phyloP scores from a whole-genome alignment of 2,888 invertebrate genomes.

The Agelastica alni region DNA sequence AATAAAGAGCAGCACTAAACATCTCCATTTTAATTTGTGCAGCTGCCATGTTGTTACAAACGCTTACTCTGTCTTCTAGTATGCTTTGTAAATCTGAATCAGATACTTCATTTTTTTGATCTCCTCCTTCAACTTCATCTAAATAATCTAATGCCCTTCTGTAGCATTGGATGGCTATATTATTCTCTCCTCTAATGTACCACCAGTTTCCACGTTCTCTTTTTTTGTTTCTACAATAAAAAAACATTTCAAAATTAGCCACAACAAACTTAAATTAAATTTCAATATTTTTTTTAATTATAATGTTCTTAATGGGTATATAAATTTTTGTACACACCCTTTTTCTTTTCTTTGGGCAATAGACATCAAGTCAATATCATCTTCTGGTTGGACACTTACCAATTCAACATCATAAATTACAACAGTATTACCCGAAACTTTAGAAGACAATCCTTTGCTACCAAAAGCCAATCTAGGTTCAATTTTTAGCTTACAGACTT shows the following conservation, averaged over 20 bases:
- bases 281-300: not conserved
- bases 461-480: constrained; percentile 85
- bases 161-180: constrained; percentile 84
- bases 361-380: constrained; percentile 68
- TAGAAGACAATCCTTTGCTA: constrained; percentile 68
- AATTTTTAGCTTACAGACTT: constrained; percentile 73
- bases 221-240: constrained; percentile 65
- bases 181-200: constrained; percentile 81
- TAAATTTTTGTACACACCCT: too few relatives aligned
- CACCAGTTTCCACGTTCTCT: constrained; percentile 90
- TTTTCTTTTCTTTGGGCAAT: constrained; percentile 71
- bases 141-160: constrained; percentile 81
- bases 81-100: constrained; percentile 68
- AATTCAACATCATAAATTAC: constrained; percentile 75
- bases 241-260: not conserved
- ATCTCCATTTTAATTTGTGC: constrained; percentile 88
- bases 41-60: constrained; percentile 91
- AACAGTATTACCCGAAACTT: constrained; percentile 69
- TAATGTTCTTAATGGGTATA: not conserved
- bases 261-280: constrained; percentile 1
- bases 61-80: constrained; percentile 79
- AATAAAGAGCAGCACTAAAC: constrained; percentile 81
- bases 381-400: constrained; percentile 67
- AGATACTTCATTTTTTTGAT: constrained; percentile 50
- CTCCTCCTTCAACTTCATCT: constrained; percentile 71